Evolutionary conservation across 2,797 vertebrate genomes (phyloP), one percentile per base, ranked within the genome.

Genomic region (Crenuchus spilurus): DNA sequence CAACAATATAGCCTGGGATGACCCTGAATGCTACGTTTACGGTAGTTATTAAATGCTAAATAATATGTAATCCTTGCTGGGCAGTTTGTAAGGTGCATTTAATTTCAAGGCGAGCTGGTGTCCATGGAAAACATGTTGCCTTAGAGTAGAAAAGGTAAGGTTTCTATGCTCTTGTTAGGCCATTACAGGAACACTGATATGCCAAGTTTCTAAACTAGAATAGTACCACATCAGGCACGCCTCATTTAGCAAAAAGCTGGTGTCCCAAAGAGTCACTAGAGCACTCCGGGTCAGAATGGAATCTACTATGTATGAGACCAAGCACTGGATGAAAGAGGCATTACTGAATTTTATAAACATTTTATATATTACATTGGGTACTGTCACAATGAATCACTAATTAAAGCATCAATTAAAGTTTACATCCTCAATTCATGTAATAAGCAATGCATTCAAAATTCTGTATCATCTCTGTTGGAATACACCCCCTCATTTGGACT

Each of bases 181-280:
- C 24, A 16, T 42, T 11, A 10, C 4, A 42, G 14, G 8, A 14
- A 28, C 22, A n/a, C 60, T 28, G 22, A n/a, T 24, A 28, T 63
- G 60, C 39, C 16, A 28, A 42, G n/a, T 16, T 44, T 42, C 14
- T 31, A 4, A 1, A 37, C 20, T 14, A 60, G 57, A 10, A 39
- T 6, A 60, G 57, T 66, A 28, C 51, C 18, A 49, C 28, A 66
- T 7, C 54, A 49, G 22, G 2, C 18, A 24, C 6, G 22, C 24
- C 64, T 58, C 35, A 49, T 66, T 74, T 66, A 74, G 37, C 28
- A 24, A 74, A 48, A 39, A 51, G n/a, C 64, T 55, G 24, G 28
- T 46, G 26, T 44, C 44, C 16, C 11, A 51, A 37, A 64, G 28
- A 20, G n/a, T 42, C n/a, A 51, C 3, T 6, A 30, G 31, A 39